These are phyloP conservation scores for Xyrichtys novacula DNA, from an alignment of 2,797 vertebrate species.

Conservation along the genomic window DNA sequence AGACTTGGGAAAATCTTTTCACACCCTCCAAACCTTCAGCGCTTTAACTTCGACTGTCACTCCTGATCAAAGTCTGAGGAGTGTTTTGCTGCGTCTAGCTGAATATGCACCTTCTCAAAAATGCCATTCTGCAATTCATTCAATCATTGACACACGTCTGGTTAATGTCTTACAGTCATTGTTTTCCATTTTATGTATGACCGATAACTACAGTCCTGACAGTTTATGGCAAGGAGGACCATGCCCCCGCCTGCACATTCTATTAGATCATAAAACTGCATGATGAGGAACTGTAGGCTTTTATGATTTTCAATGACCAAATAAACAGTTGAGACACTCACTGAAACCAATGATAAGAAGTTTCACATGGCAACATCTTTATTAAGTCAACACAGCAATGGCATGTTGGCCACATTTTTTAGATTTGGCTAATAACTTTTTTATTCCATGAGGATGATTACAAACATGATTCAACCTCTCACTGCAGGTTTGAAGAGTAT, in stretches of 20 bases:
- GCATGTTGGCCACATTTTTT: constrained; percentile 42
- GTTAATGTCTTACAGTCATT: constrained; percentile 84
- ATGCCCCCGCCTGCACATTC: constrained; percentile 47
- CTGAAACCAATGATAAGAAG: constrained; percentile 43
- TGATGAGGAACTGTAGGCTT: constrained; percentile 12
- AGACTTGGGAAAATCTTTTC: constrained; percentile 49
- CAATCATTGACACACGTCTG: constrained; percentile 81
- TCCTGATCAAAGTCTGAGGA: constrained; percentile 83
- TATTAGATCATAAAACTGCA: constrained; percentile 53
- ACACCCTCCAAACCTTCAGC: not conserved
- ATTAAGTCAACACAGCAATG: constrained; percentile 71
- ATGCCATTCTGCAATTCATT: constrained; percentile 51
- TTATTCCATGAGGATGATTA: constrained; percentile 27
- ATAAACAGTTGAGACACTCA: constrained; percentile 17
- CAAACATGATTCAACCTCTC: constrained; percentile 19
- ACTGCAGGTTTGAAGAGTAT: constrained; percentile 26
- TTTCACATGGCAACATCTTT: constrained; percentile 70
- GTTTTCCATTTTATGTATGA: constrained; percentile 30
- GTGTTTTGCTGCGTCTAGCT: constrained; percentile 49
- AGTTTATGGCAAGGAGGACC: constrained; percentile 49
- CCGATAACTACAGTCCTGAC: constrained; percentile 37
- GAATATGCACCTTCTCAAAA: constrained; percentile 44
- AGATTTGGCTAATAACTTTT: constrained; percentile 22
- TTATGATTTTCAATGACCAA: constrained; percentile 53
- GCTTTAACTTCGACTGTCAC: constrained; percentile 19